These are phyloP conservation scores for Margarornis squamiger DNA, from an alignment of 2,797 vertebrate species.

Conservation along the genomic window DNA sequence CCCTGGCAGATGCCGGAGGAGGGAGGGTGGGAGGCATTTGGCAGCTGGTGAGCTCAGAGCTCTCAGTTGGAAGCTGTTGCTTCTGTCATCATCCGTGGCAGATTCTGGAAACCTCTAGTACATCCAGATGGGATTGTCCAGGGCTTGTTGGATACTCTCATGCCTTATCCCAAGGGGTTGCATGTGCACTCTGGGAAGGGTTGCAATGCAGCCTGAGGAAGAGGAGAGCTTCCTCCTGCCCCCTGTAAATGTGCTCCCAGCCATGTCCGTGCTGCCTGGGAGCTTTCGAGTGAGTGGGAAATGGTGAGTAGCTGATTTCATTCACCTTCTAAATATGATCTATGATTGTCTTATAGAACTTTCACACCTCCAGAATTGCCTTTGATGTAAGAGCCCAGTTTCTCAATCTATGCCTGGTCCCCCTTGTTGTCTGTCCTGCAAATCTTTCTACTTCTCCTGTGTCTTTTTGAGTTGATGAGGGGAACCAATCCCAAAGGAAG, in stretches of 20 bases:
- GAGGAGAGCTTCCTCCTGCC: background rate
- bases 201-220: background rate
- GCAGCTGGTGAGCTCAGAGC: background rate
- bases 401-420: accelerated
- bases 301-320: background rate
- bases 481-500: background rate
- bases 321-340: background rate
- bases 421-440: background rate
- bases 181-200: background rate
- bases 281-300: accelerated
- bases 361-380: background rate
- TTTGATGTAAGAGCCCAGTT: background rate
- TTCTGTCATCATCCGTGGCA: accelerated
- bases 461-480: background rate
- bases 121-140: no score
- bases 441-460: background rate
- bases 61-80: accelerated
- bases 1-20: accelerated
- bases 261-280: background rate
- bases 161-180: background rate
- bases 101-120: background rate
- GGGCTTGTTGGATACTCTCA: accelerated
- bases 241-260: accelerated
- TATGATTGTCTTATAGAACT: background rate
- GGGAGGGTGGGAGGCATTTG: background rate